Base-by-base conservation (phyloP, 2,113 vertebrate species). In the Heterocephalus glaber region DNA sequence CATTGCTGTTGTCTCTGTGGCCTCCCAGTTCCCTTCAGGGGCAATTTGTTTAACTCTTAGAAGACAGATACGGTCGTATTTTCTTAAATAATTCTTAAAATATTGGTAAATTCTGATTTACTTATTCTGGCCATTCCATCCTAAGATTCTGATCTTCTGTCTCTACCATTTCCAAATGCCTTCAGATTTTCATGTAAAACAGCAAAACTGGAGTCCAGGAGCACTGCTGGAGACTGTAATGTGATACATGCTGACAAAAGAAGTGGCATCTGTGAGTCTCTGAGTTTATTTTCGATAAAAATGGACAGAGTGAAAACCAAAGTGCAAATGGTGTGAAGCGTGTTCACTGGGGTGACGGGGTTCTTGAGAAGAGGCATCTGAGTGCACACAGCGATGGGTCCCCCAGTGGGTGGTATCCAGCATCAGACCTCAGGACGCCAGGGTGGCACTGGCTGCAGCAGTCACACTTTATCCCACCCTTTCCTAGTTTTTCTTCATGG, bases 101-200 rank as follows among this genome's bases (percentile, higher is more conserved):
- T 33, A 24, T 60, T 85, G 74, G 54, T 20, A 41, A 92, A 88
- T 96, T 82, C 58, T 88, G 38, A 49, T 97, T 95, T 30, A 74
- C 80, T 86, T 56, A 58, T 65, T 54, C 28, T 35, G 28, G 63
- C 26, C 26, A 49, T 89, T 83, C 41, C 86, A 47, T 56, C 76
- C 44, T 65, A 93, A 95, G 66, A 41, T 44, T 81, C 86, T 81
- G 54, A 52, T 81, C 60, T 35, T 94, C 81, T 81, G 82, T 90
- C 58, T 95, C 49, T 79, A 70, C 68, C 81, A 11, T 72, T 56
- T 95, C 93, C 44, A 72, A 92, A 96, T 74, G 33, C 58, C 89
- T 97, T 95, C 14, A 65, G 70, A 68, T 76, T 96, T 96, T 77
- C 13, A 35, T 61, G 8, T 87, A 94, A 92, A 92, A 96, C 80